phyloP scores from a whole-genome alignment of 2,113 vertebrate genomes.

The Myxocyprinus asiaticus region DNA sequence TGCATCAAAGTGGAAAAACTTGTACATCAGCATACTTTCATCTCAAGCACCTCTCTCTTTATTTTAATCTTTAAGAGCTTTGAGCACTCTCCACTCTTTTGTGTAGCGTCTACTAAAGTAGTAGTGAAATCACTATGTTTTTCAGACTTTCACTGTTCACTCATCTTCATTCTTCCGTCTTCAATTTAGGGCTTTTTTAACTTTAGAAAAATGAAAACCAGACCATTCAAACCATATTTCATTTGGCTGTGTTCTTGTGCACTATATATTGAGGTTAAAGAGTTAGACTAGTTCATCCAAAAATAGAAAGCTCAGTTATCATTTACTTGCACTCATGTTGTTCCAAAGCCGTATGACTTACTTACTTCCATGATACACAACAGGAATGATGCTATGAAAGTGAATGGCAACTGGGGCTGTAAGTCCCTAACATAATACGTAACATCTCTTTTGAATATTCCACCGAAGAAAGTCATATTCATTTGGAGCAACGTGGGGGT shows the following conservation, averaged over 20 bases:
- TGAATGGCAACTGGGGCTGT: too few relatives aligned
- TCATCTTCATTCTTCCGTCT: not conserved
- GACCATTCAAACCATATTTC: not conserved
- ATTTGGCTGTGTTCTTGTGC: not conserved
- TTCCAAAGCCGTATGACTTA: too few relatives aligned
- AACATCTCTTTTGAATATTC: too few relatives aligned
- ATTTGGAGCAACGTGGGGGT: too few relatives aligned
- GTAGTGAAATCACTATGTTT: not conserved
- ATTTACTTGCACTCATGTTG: too few relatives aligned
- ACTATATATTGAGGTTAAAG: too few relatives aligned
- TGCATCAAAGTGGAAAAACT: constrained; percentile 70
- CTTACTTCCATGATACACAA: too few relatives aligned
- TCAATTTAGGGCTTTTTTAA: not conserved
- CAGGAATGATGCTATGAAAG: too few relatives aligned
- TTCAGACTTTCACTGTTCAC: not conserved
- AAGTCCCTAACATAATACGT: too few relatives aligned
- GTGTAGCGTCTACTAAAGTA: constrained; percentile 9
- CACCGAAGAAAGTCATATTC: too few relatives aligned
- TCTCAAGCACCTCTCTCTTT: not conserved
- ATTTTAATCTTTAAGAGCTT: constrained; percentile 37
- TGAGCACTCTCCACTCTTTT: constrained; percentile 32
- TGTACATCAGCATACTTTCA: constrained; percentile 58
- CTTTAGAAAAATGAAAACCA: not conserved
- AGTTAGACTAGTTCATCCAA: too few relatives aligned
- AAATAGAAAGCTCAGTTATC: too few relatives aligned